Conservation (phyloP, 1,140 invertebrate genomes). For the Heliconius hewitsoni region DNA sequence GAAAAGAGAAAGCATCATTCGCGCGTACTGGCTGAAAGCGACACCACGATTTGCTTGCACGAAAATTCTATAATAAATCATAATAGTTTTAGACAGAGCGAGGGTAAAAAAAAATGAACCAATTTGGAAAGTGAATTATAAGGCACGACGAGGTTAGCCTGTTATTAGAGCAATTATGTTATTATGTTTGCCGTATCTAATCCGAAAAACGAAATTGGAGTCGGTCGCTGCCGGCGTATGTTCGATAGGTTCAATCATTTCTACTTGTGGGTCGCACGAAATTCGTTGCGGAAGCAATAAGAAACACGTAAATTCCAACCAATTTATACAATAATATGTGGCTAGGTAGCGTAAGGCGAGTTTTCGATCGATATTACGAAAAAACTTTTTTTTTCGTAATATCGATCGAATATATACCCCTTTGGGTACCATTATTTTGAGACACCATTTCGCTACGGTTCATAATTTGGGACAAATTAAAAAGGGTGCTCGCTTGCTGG, state of each 20-base stretch:
- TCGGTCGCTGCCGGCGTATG: conserved; percentile 77
- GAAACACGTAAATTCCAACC: conserved; percentile 76
- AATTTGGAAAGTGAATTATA: conserved; percentile 82
- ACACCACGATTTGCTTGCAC: conserved; percentile 77
- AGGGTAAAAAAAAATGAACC: conserved; percentile 79
- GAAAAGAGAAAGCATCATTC: conserved; percentile 62
- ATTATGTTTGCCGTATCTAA: conserved; percentile 81
- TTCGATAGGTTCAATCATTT: conserved; percentile 79
- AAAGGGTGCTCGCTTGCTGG: conserved; percentile 66
- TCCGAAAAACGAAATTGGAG: conserved; percentile 81
- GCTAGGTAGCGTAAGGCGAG: conserved; percentile 50
- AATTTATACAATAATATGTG: conserved; percentile 70
- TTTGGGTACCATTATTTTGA: conserved; percentile 50
- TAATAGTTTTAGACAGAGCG: conserved; percentile 79
- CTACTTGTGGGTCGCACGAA: conserved; percentile 78
- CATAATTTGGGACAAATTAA: conserved; percentile 77
- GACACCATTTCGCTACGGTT: conserved; percentile 68
- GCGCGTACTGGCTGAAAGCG: conserved; percentile 59
- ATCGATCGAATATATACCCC: too few relatives aligned
- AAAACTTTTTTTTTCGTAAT: too few relatives aligned
- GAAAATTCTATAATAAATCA: conserved; percentile 81
- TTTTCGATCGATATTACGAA: conserved; percentile 45
- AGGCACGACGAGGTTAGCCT: conserved; percentile 74
- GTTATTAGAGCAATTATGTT: conserved; percentile 81
- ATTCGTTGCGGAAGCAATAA: conserved; percentile 81